Base-by-base conservation (phyloP, 2,113 vertebrate species). In the Pelobates fuscus region DNA sequence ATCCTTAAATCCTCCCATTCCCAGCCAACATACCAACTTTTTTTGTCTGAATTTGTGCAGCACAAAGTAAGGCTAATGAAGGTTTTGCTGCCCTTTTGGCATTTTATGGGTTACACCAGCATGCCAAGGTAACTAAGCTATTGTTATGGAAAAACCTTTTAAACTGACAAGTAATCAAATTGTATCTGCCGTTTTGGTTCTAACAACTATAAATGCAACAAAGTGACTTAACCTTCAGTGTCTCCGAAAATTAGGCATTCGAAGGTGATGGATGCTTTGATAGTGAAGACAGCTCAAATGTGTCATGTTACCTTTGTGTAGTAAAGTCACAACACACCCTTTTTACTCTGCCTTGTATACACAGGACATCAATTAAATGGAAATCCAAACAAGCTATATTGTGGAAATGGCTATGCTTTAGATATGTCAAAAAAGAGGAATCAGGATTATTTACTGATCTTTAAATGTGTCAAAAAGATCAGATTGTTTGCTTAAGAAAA, bases 181-280 rank as follows among this genome's bases (percentile, higher is more conserved):
- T 41, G 67, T 67, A 76, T 68, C 60, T 76, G 73, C 62, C 43
- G 15, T 76, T 67, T 17, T 76, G 73, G 73, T 76, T 64, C 49
- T 76, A 76, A 76, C 54, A 52, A 54, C 65, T 52, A 49, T 57
- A 17, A 76, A 68, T 67, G 73, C 32, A 76, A 76, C 73, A 76
- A 75, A 75, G 67, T 75, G 72, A 75, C 65, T 75, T 75, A 75
- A 76, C 73, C 73, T 76, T 76, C 73, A 61, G 65, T 76, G 65
- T 76, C 73, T 76, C 20, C 14, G 55, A 30, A 75, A 75, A 75
- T 75, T 43, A 75, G 72, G 67, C 63, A 58, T 59, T 66, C 67
- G 72, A 75, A 67, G 72, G 63, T 67, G 72, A 75, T 75, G 29
- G 72, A 75, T 67, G 23, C 37, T 15, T 32, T 75, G 55, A 25